These are phyloP conservation scores for Nasonovia ribisnigri DNA, from an alignment of 2,888 invertebrate genomes.

Conservation along the genomic window DNA sequence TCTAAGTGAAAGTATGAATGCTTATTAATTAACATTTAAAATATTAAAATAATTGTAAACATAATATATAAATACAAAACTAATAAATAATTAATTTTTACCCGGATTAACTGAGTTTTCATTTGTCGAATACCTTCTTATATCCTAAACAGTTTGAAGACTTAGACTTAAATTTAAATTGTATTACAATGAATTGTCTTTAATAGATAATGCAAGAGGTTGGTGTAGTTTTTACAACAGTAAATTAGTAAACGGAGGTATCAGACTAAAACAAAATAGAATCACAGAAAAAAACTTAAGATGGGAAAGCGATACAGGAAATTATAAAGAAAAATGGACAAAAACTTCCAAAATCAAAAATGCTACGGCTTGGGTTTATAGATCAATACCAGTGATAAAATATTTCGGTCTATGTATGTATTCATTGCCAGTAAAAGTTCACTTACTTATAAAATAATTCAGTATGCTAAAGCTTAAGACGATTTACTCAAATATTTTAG, in stretches of 20 bases:
- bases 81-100: not conserved
- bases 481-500: slow-evolving; percentile 14
- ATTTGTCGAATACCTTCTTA: not conserved
- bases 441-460: not conserved
- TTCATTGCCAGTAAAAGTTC: not conserved
- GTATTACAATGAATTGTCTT: not conserved
- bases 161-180: not conserved
- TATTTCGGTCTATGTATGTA: slow-evolving; percentile 34
- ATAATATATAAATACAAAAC: not conserved
- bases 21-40: not conserved
- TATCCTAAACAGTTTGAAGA: not conserved
- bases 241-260: slow-evolving; percentile 46
- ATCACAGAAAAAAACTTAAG: not conserved
- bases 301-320: slow-evolving; percentile 14
- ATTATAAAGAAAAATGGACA: slow-evolving; percentile 28
- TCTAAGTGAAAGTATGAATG: not conserved
- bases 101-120: not conserved
- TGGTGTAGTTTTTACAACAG: slow-evolving; percentile 37
- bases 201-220: not conserved
- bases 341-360: not conserved
- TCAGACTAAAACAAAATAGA: slow-evolving; percentile 36
- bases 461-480: not conserved
- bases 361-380: slow-evolving; percentile 3
- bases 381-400: slow-evolving; percentile 13
- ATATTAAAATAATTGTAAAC: not conserved